Evolutionary conservation across 2,888 invertebrate species (phyloP).

Genomic region (Pristionchus arcanus): DNA sequence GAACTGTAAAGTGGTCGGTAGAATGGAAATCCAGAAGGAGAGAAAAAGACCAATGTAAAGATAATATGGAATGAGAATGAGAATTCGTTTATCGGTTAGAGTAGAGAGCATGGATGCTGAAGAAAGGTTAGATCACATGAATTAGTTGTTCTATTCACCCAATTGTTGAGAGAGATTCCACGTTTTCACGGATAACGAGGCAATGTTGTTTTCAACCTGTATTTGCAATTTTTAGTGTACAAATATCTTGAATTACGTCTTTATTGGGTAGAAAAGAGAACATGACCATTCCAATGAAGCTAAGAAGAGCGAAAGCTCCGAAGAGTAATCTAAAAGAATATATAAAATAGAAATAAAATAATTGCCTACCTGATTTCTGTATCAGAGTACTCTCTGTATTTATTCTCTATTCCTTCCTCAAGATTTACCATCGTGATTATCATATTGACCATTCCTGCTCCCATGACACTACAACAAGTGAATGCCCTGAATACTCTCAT

Average conservation of each 20-base stretch:
- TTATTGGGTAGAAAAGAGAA: background rate
- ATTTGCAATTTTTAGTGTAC: no score
- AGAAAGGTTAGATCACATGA: background rate
- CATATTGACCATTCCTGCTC: slow-evolving; percentile 6
- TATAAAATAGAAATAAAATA: background rate
- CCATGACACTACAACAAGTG: slow-evolving; percentile 7
- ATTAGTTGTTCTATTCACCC: background rate
- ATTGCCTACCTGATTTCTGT: background rate
- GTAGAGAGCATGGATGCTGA: background rate
- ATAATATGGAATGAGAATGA: slow-evolving; percentile 43
- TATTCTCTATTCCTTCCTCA: background rate
- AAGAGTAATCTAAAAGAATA: slow-evolving; percentile 19
- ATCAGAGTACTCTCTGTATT: slow-evolving; percentile 45
- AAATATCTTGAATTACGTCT: background rate
- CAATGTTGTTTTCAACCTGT: slow-evolving; percentile 30
- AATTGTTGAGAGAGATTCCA: slow-evolving; percentile 11
- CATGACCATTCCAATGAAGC: slow-evolving; percentile 14
- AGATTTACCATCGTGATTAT: background rate
- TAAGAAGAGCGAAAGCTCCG: slow-evolving; percentile 8
- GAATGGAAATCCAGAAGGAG: slow-evolving; percentile 36
- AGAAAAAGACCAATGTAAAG: slow-evolving; percentile 47
- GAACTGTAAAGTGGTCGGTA: slow-evolving; percentile 44
- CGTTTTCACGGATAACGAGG: background rate
- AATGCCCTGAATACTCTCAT: slow-evolving; percentile 13
- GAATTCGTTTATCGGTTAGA: slow-evolving; percentile 14